Evolutionary conservation across 2,888 invertebrate species (phyloP).

Genomic region (Villa cingulata): DNA sequence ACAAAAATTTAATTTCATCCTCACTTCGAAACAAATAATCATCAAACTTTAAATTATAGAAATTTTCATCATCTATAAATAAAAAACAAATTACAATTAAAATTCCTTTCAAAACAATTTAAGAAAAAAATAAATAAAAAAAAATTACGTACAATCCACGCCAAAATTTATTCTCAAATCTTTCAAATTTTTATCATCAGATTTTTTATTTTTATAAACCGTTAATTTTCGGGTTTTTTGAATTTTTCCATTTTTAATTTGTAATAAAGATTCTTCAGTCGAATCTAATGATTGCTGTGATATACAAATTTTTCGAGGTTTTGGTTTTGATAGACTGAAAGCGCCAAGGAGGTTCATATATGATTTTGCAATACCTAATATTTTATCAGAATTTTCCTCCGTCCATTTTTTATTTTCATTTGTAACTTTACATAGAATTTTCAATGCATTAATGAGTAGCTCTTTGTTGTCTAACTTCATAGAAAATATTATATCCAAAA

Average conservation of each 20-base stretch:
- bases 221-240: constrained; percentile 26
- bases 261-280: constrained; percentile 22
- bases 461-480: constrained; percentile 11
- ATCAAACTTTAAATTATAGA: too few relatives aligned
- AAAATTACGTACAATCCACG: constrained; percentile 13
- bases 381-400: constrained; percentile 35
- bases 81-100: too few relatives aligned
- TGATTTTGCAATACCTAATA: constrained; percentile 44
- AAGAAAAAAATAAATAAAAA: background rate
- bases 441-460: constrained; percentile 16
- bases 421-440: constrained; percentile 24
- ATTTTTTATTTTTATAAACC: constrained; percentile 19
- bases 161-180: constrained; percentile 11
- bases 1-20: too few relatives aligned
- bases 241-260: constrained; percentile 44
- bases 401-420: constrained; percentile 25
- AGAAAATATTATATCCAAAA: constrained; percentile 13
- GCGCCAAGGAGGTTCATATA: too few relatives aligned
- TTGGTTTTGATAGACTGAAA: constrained; percentile 32
- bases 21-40: too few relatives aligned
- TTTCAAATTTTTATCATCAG: constrained; percentile 1
- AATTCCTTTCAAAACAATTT: too few relatives aligned
- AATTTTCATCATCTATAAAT: too few relatives aligned
- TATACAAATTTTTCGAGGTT: constrained; percentile 42
- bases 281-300: constrained; percentile 47